Evolutionary conservation across 2,797 vertebrate genomes (phyloP), one percentile per base, ranked within the genome.

Genomic region (Myotis daubentonii): DNA sequence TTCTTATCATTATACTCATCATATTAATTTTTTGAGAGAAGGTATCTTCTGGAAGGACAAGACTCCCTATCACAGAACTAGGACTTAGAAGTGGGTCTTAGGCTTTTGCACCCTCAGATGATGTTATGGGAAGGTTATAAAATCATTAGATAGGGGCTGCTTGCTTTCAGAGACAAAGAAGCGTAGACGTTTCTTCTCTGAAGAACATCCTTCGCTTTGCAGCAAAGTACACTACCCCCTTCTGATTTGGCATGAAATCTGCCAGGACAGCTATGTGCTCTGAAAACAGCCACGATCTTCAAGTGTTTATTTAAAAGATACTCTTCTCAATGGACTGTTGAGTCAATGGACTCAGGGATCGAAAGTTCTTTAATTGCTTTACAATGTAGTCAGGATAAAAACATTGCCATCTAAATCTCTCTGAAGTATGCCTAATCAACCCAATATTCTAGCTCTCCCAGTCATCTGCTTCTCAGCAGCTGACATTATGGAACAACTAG

Each of bases 291-390:
- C 89, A 71, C 15, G 28, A 49, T 79, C 75, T 92, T 83, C 74
- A 9, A 71, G 62, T 91, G 28, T 84, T 96, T 91, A 78, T 88
- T 93, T 93, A 82, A 82, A 92, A 95, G 55, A 49, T 28, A 17
- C 28, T 93, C 6, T 60, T 96, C 92, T 96, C 30, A 0, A 0
- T 92, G 72, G 94, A 91, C 16, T 89, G 96, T 95, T 93, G 65
- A 95, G 74, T 97, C 95, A 85, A 79, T 94, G 94, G 44, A 74
- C 62, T 91, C 92, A 19, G 53, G 41, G 33, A 87, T 90, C 75
- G 92, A 94, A 97, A 70, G 78, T 96, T 96, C 86, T 97, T 65
- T 53, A 80, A 70, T 93, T 97, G 55, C 68, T 97, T 96, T 87
- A 3, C 49, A 60, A 3, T 78, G 19, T n/a, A 13, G 80, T 87